Base-by-base conservation (phyloP, 2,113 vertebrate species). In the Cebidichthys violaceus region DNA sequence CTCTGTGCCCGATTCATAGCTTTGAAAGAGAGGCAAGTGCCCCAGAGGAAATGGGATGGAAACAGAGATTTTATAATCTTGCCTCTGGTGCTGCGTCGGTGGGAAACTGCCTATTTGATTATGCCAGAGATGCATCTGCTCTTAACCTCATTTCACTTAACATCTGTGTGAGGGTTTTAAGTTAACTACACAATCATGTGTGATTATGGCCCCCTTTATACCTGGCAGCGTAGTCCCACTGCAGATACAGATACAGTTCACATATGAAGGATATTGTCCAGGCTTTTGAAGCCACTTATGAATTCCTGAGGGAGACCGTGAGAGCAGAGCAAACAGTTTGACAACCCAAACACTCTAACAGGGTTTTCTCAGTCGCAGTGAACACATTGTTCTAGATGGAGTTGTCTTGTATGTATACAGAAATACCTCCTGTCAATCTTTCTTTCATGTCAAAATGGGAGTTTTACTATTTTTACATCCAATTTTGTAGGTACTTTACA, bases 101-200 rank as follows among this genome's bases (percentile, higher is more conserved):
- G 79, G 50, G 76, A 81, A 75, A 50, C 61, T 66, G 77, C 62
- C 78, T 82, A 8, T 82, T 89, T 89, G 79, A 89, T 88, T 87
- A 89, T 90, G 80, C 84, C 59, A 47, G 59, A 45, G 68, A 86
- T 77, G 87, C 86, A 88, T 82, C 86, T 90, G 86, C 86, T 90
- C 80, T 86, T 89, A 90, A 89, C 86, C 90, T 90, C 47, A 83
- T 87, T 87, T 86, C 77, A 79, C 79, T 70, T 52, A 84, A 81
- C 92, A 89, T 88, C 85, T 90, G 88, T 79, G 62, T 39, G 62
- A 83, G 80, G 73, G 81, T 37, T 84, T 86, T 89, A 71, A 71
- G 75, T 87, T 88, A 91, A 91, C 81, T 35, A 75, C 57, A 83
- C 82, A 81, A 90, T 90, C 83, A 91, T 88, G 75, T 76, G 84